A percentile compares a stretch with the other conserved stretches of the same genome.
phyloP scores from a whole-genome alignment of 2,113 vertebrate species.

The Callopanchax toddi region DNA sequence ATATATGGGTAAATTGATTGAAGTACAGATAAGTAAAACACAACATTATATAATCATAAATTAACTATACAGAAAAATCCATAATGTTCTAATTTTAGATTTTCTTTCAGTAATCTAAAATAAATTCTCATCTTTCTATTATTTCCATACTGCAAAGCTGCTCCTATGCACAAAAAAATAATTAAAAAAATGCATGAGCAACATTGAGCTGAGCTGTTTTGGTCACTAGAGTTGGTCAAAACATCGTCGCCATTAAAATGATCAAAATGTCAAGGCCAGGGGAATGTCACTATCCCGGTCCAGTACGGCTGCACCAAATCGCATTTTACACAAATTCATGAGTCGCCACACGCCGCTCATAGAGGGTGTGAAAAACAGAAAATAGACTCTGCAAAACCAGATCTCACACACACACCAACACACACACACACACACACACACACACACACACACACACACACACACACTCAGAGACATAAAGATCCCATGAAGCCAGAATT shows the following conservation, averaged over 20 bases:
- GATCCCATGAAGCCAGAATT: constrained; percentile 42
- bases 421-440: constrained; percentile 7
- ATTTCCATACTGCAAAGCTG: not conserved
- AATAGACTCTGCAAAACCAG: constrained; percentile 21
- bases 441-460: constrained; percentile 13
- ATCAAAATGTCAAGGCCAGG: constrained; percentile 32
- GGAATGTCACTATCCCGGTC: constrained; percentile 33
- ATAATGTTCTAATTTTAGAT: too few relatives aligned
- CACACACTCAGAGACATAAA: constrained; percentile 5
- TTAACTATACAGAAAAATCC: too few relatives aligned
- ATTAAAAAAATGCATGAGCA: too few relatives aligned
- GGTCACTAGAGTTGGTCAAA: constrained; percentile 18
- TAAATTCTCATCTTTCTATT: not conserved
- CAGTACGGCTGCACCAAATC: not conserved
- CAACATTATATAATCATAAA: too few relatives aligned
- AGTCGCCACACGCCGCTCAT: constrained; percentile 39
- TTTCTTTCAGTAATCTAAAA: too few relatives aligned
- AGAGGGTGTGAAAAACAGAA: constrained; percentile 49
- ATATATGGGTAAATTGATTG: too few relatives aligned
- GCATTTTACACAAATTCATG: constrained; percentile 11
- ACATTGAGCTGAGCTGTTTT: too few relatives aligned
- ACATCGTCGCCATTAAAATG: constrained; percentile 7
- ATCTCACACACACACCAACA: constrained; percentile 18
- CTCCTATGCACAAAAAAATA: constrained; percentile 13
- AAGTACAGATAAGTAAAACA: too few relatives aligned